phyloP scores from a whole-genome alignment of 2,888 invertebrate genomes.

The Crocallis elinguaria region DNA sequence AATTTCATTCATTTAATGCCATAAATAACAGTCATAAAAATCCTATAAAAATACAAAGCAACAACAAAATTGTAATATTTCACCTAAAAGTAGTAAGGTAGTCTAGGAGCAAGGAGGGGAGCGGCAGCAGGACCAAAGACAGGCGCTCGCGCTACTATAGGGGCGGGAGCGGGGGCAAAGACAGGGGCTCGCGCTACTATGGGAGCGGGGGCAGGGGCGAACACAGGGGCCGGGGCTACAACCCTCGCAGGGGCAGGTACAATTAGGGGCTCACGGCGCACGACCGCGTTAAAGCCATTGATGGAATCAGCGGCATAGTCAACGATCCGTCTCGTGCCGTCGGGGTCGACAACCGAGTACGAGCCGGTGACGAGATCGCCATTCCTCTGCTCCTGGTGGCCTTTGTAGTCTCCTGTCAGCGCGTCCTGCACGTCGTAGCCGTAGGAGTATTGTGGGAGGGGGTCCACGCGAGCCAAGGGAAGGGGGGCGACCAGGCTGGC shows the following conservation, averaged over 20 bases:
- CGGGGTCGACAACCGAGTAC: slow-evolving; percentile 83
- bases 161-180: slow-evolving; percentile 50
- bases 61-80: slow-evolving; percentile 80
- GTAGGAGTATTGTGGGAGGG: slow-evolving; percentile 83
- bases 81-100: slow-evolving; percentile 76
- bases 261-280: slow-evolving; percentile 80
- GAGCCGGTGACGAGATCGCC: slow-evolving; percentile 85
- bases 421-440: slow-evolving; percentile 85
- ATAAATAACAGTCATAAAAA: slow-evolving; percentile 77
- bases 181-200: slow-evolving; percentile 44
- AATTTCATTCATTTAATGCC: slow-evolving; percentile 58
- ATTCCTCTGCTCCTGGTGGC: slow-evolving; percentile 82
- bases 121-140: slow-evolving; percentile 48
- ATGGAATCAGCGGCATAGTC: slow-evolving; percentile 83
- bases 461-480: slow-evolving; percentile 67
- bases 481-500: slow-evolving; percentile 71
- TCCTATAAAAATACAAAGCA: slow-evolving; percentile 55
- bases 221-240: slow-evolving; percentile 53
- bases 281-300: slow-evolving; percentile 85
- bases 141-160: slow-evolving; percentile 43
- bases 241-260: slow-evolving; percentile 54
- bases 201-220: slow-evolving; percentile 51
- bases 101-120: slow-evolving; percentile 60
- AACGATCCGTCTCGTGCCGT: slow-evolving; percentile 83
- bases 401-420: slow-evolving; percentile 85